Conservation (phyloP, 2,797 vertebrate genomes). For the Distichodus sexfasciatus region DNA sequence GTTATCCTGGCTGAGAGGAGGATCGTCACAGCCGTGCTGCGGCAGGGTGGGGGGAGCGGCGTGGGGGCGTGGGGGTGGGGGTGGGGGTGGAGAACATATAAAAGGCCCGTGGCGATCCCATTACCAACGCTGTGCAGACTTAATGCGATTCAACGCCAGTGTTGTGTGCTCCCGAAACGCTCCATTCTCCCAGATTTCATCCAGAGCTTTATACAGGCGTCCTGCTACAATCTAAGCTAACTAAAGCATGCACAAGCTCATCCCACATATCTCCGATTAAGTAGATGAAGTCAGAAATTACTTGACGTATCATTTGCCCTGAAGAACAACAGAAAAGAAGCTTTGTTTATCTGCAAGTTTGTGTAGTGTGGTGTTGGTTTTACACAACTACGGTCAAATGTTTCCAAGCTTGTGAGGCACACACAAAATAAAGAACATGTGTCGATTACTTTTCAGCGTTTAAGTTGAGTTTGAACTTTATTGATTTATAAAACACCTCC, state of each 20-base stretch:
- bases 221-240: conserved; percentile 24
- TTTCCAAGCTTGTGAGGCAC: neutral
- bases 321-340: conserved; percentile 17
- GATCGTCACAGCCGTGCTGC: conserved; percentile 35
- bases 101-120: conserved; percentile 61
- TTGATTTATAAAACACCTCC: neutral
- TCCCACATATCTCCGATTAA: conserved; percentile 41
- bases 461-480: neutral
- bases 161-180: conserved; percentile 50
- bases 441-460: neutral
- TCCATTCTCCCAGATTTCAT: conserved; percentile 51
- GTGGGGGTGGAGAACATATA: conserved; percentile 48
- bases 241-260: conserved; percentile 30
- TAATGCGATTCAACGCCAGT: conserved; percentile 59
- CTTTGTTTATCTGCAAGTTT: conserved; percentile 10
- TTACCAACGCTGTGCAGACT: conserved; percentile 54
- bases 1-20: conserved; percentile 54
- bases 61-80: conserved; percentile 25
- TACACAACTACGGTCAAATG: neutral
- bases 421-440: no score
- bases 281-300: conserved; percentile 39
- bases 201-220: conserved; percentile 43
- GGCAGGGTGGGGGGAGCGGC: conserved; percentile 27
- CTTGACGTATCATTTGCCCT: conserved; percentile 31
- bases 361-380: conserved; percentile 1